phyloP scores from a whole-genome alignment of 2,888 invertebrate species.

The Ophioninae sp. region DNA sequence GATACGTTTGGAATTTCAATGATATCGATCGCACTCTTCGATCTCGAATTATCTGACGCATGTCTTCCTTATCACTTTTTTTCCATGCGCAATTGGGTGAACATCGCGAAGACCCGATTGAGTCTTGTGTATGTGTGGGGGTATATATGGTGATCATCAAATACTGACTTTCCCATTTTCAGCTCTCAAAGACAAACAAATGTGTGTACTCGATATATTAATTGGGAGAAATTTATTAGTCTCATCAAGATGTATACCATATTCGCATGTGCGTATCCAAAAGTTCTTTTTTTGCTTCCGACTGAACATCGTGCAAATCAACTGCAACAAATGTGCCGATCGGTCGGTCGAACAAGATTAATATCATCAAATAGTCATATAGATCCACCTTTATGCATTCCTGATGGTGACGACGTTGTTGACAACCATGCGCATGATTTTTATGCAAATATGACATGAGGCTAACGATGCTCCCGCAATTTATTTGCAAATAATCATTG shows the following conservation, averaged over 20 bases:
- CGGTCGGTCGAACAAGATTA: not conserved
- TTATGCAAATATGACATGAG: conserved; percentile 42
- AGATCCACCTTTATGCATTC: not conserved
- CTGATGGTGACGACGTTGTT: conserved; percentile 15
- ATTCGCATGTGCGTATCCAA: not conserved
- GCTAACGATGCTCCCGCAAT: conserved; percentile 53
- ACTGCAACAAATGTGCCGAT: conserved; percentile 3
- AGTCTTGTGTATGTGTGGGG: too few relatives aligned
- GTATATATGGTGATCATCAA: too few relatives aligned
- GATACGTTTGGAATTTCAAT: not conserved
- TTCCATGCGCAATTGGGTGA: not conserved
- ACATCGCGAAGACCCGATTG: too few relatives aligned
- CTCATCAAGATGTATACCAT: too few relatives aligned
- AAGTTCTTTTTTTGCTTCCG: not conserved
- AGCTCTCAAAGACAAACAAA: too few relatives aligned
- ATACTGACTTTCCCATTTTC: too few relatives aligned
- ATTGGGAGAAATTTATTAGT: too few relatives aligned
- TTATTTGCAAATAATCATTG: conserved; percentile 43
- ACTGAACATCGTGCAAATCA: conserved; percentile 5
- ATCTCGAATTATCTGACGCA: conserved; percentile 1
- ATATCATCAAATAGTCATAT: not conserved
- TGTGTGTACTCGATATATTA: too few relatives aligned
- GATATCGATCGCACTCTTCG: not conserved
- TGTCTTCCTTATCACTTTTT: not conserved
- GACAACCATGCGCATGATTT: conserved; percentile 52